Evolutionary conservation across 2,113 vertebrate species (phyloP).

Genomic region (Hypocryptadius cinnamomeus): DNA sequence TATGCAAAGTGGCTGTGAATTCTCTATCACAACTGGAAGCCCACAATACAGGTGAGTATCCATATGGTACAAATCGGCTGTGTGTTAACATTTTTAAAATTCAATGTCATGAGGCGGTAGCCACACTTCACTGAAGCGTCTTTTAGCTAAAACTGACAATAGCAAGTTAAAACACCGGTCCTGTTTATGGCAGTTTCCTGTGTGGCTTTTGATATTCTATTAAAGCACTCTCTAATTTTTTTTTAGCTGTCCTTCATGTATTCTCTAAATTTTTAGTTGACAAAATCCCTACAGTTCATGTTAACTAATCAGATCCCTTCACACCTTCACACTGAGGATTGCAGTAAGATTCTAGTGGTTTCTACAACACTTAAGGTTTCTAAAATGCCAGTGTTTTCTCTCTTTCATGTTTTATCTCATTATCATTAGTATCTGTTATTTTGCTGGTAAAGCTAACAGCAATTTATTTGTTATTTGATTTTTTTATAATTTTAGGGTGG

Average conservation of each 20-base stretch:
- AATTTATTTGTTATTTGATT: background rate
- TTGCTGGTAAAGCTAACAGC: background rate
- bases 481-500: background rate
- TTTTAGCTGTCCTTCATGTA: background rate
- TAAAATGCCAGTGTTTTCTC: background rate
- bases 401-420: background rate
- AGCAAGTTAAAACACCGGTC: background rate
- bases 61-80: background rate
- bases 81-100: background rate
- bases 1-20: conserved; percentile 98
- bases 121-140: background rate
- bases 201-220: background rate
- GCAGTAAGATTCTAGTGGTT: background rate
- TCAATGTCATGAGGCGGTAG: background rate
- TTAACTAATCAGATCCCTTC: background rate
- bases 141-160: background rate
- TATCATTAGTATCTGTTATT: background rate
- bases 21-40: conserved; percentile 95
- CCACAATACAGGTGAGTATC: conserved; percentile 86
- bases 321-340: background rate
- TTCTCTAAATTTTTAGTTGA: background rate
- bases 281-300: background rate
- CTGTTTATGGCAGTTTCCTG: background rate
- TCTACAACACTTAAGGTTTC: background rate
- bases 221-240: background rate